These are phyloP conservation scores for Heterodera filipjevi DNA, from an alignment of 2,888 invertebrate genomes.

Conservation along the genomic window DNA sequence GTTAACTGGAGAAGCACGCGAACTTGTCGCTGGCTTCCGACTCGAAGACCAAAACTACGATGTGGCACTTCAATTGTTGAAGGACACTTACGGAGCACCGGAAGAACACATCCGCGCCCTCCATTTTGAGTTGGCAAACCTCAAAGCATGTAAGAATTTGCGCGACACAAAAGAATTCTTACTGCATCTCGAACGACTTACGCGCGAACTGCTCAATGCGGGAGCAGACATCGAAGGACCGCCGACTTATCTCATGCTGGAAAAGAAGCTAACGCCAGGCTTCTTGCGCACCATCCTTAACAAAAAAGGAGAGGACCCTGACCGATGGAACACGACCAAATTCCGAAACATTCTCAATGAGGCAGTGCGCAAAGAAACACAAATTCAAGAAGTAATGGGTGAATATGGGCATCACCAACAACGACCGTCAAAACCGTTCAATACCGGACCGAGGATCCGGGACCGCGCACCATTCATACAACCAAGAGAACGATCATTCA, in stretches of 20 bases:
- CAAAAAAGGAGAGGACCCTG: too few species aligned
- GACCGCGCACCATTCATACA: too few species aligned
- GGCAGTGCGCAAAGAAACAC: too few species aligned
- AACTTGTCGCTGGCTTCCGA: slow-evolving; percentile 12
- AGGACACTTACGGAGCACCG: not conserved
- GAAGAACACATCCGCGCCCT: not conserved
- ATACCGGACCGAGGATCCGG: too few species aligned
- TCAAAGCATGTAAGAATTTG: not conserved
- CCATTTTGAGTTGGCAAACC: not conserved
- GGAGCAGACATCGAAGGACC: slow-evolving; percentile 3
- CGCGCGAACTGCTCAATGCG: not conserved
- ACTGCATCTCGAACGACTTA: not conserved
- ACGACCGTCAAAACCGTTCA: too few species aligned
- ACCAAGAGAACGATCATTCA: too few species aligned
- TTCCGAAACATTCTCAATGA: too few species aligned
- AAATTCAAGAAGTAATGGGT: too few species aligned
- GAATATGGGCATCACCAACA: too few species aligned
- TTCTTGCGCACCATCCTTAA: not conserved
- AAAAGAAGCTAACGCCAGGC: not conserved
- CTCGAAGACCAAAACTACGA: slow-evolving; percentile 4
- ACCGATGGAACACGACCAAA: too few species aligned
- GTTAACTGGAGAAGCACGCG: not conserved
- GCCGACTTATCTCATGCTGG: not conserved
- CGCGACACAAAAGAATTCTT: slow-evolving; percentile 11
- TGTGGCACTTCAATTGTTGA: not conserved